Conservation (phyloP, 2,797 vertebrate genomes). For the Glyptemys insculpta region DNA sequence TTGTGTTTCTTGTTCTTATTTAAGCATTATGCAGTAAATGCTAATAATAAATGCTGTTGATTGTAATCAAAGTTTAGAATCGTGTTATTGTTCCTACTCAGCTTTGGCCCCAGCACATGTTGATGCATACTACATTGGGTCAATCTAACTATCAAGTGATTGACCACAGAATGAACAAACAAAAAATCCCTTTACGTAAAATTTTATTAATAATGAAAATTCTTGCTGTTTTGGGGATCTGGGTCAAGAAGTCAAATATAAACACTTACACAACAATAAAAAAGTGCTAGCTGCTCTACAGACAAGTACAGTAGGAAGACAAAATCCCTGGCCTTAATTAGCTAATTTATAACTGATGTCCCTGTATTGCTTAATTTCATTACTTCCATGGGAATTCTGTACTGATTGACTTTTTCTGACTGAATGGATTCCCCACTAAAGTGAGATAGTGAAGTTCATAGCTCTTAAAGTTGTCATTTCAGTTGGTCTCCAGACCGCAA, state of each 20-base stretch:
- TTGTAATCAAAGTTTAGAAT: background rate
- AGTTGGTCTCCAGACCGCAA: background rate
- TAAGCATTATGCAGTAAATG: background rate
- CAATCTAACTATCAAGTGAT: background rate
- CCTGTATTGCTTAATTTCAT: background rate
- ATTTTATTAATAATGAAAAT: background rate
- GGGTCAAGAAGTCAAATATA: background rate
- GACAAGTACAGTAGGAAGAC: background rate
- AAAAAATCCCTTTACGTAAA: background rate
- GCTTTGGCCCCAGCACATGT: background rate
- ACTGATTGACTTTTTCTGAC: background rate
- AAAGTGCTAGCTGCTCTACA: background rate
- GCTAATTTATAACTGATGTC: background rate
- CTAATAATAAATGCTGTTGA: background rate
- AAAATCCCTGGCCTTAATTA: background rate
- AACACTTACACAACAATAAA: background rate
- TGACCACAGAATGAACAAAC: background rate
- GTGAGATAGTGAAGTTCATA: fast-evolving
- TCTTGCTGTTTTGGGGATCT: too few species aligned
- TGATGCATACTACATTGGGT: background rate
- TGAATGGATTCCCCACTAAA: background rate
- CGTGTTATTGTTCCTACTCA: background rate
- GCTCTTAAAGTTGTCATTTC: background rate
- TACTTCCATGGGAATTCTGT: background rate
- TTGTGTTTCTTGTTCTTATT: background rate